Evolutionary conservation across 2,888 invertebrate genomes (phyloP).

Genomic region (Nipponacmea schrenckii): DNA sequence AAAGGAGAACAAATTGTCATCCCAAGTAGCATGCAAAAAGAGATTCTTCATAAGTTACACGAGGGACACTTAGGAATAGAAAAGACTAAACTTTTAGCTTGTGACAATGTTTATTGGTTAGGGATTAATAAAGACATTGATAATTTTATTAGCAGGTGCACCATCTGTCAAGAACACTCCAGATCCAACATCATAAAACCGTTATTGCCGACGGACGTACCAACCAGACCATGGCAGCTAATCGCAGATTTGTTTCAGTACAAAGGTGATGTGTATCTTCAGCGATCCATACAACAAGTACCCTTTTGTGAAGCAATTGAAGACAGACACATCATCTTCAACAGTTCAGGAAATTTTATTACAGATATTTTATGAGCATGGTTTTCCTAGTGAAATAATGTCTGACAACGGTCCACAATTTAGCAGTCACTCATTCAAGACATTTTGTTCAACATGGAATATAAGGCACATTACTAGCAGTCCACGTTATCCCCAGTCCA

Average conservation of each 20-base stretch:
- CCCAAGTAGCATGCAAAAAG: neutral
- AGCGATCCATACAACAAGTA: neutral
- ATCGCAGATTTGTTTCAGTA: neutral
- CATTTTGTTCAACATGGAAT: conserved; percentile 1
- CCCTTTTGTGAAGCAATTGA: neutral
- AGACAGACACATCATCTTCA: neutral
- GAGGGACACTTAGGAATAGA: neutral
- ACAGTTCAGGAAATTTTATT: neutral
- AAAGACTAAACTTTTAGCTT: neutral
- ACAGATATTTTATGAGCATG: neutral
- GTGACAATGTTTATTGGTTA: neutral
- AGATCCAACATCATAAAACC: neutral
- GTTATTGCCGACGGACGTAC: neutral
- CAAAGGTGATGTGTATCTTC: neutral
- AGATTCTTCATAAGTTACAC: neutral
- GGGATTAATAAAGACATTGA: conserved; percentile 3
- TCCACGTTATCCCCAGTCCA: neutral
- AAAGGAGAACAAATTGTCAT: neutral
- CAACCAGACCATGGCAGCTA: neutral
- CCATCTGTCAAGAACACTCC: neutral
- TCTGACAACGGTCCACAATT: conserved; percentile 1
- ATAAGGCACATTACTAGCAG: neutral
- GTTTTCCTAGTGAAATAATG: neutral
- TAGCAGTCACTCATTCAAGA: neutral
- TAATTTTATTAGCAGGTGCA: neutral